Conservation (phyloP, 2,113 vertebrate genomes). For the Petaurus breviceps region DNA sequence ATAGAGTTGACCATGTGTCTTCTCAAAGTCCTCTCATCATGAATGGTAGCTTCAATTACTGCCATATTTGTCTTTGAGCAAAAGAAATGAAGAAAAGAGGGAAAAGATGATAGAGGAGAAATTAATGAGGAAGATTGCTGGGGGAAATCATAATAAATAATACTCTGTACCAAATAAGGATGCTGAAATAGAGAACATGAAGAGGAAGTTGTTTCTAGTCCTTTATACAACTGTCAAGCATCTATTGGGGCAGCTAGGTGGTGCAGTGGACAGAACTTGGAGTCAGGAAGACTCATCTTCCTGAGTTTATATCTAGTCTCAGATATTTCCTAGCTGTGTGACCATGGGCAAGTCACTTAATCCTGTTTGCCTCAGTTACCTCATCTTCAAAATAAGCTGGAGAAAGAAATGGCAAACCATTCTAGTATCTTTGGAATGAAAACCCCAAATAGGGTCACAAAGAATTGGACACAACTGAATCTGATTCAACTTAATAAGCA, state of each 20-base stretch:
- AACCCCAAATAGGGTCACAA: not conserved
- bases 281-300: not conserved
- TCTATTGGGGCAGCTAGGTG: not conserved
- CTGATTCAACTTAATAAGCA: not conserved
- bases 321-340: not conserved
- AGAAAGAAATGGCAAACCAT: too few relatives aligned
- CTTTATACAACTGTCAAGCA: not conserved
- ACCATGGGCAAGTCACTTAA: not conserved
- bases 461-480: not conserved
- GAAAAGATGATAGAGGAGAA: constrained; percentile 26
- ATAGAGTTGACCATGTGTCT: constrained; percentile 22
- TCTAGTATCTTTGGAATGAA: not conserved
- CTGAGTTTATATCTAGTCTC: not conserved
- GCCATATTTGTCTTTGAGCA: not conserved
- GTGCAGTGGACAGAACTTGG: not conserved
- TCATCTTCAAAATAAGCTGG: too few relatives aligned
- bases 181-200: constrained; percentile 6
- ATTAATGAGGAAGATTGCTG: not conserved
- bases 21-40: not conserved
- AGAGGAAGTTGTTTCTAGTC: not conserved
- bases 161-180: not conserved
- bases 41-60: not conserved
- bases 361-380: too few relatives aligned
- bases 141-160: constrained; percentile 30
- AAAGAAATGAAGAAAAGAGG: not conserved